These are phyloP conservation scores for Drepanosiphum platanoidis DNA, from an alignment of 2,888 invertebrate genomes.

Conservation along the genomic window DNA sequence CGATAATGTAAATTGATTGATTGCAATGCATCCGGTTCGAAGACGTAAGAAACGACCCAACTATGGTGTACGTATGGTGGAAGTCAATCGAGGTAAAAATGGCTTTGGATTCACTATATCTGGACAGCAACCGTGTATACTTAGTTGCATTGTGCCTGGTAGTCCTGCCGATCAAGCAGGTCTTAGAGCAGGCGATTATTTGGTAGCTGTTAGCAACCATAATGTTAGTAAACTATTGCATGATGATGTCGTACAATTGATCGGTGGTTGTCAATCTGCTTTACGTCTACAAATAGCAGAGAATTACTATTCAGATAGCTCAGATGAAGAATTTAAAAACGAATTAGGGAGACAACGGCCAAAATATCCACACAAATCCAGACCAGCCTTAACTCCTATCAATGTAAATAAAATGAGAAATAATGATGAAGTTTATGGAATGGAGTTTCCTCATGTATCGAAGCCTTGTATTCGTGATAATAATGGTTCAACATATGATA, in stretches of 20 bases:
- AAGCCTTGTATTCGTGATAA: conserved; percentile 47
- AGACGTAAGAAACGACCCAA: conserved; percentile 78
- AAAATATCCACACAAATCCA: conserved; percentile 72
- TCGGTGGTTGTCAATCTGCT: conserved; percentile 85
- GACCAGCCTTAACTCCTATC: conserved; percentile 56
- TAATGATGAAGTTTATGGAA: conserved; percentile 13
- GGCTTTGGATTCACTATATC: conserved; percentile 99
- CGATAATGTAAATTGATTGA: conserved; percentile 46
- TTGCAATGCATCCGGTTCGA: conserved; percentile 72
- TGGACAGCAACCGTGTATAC: conserved; percentile 93
- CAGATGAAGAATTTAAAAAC: conserved; percentile 78
- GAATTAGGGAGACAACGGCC: conserved; percentile 72
- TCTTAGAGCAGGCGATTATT: conserved; percentile 88
- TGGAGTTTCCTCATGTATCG: conserved; percentile 28
- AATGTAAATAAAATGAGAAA: conserved; percentile 63
- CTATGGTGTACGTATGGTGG: conserved; percentile 83
- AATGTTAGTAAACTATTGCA: conserved; percentile 92
- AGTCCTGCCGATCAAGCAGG: conserved; percentile 93
- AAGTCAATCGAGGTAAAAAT: conserved; percentile 84
- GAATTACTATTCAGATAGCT: conserved; percentile 85
- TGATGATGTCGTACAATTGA: conserved; percentile 90
- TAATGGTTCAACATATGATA: conserved; percentile 54
- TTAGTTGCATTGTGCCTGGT: conserved; percentile 90
- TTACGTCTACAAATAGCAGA: conserved; percentile 88
- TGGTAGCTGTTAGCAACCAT: conserved; percentile 90